Conservation (phyloP, 1,140 invertebrate species). For the Brachionus calyciflorus region DNA sequence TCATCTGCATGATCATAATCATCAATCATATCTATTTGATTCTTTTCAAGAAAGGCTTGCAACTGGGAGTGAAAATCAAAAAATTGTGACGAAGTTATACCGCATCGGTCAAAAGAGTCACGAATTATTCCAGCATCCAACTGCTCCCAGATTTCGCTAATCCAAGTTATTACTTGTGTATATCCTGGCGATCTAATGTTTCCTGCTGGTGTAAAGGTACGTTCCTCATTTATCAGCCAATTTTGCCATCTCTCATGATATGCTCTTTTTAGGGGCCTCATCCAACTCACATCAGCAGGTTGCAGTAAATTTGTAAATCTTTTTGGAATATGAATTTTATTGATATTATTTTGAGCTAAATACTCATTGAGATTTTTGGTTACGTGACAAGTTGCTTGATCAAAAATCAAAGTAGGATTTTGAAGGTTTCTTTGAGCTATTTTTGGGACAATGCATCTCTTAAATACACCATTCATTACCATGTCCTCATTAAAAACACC, state of each 20-base stretch:
- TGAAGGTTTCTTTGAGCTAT: neutral
- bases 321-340: neutral
- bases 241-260: no score
- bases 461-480: slow-evolving; percentile 18
- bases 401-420: neutral
- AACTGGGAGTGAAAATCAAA: no score
- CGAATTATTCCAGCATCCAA: neutral
- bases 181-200: neutral
- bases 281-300: neutral
- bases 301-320: neutral
- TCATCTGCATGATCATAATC: neutral
- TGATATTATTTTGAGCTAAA: no score
- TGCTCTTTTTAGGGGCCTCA: neutral
- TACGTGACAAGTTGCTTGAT: slow-evolving; percentile 2
- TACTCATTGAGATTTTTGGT: no score
- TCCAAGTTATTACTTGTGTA: neutral
- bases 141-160: neutral
- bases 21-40: no score
- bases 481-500: slow-evolving; percentile 2
- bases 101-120: neutral
- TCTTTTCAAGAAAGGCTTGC: no score
- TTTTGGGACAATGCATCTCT: slow-evolving; percentile 2
- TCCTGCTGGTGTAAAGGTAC: neutral
- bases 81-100: no score
- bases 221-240: neutral